Conservation (phyloP, 1,140 invertebrate species). For the Varroa destructor region DNA sequence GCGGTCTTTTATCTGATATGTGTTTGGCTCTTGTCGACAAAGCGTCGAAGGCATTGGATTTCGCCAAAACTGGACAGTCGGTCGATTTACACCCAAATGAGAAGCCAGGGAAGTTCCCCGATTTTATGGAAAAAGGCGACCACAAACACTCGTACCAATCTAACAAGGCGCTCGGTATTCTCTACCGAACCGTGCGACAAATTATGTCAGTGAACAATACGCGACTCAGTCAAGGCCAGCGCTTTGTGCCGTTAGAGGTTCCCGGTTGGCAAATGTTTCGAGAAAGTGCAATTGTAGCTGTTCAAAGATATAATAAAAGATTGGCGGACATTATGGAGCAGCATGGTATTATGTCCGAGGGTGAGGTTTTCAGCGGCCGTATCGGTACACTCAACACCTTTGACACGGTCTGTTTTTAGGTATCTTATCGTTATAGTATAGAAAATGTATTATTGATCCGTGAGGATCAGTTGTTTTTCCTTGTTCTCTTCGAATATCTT, state of each 20-base stretch:
- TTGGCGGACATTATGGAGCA: slow-evolving; percentile 35
- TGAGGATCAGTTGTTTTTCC: too few relatives aligned
- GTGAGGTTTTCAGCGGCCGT: slow-evolving; percentile 34
- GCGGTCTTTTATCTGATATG: slow-evolving; percentile 36
- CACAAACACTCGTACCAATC: slow-evolving; percentile 35
- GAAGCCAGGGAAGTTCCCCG: slow-evolving; percentile 36
- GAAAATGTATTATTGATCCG: too few relatives aligned
- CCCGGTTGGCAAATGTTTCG: slow-evolving; percentile 33
- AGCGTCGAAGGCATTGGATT: slow-evolving; percentile 36
- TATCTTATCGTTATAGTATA: too few relatives aligned
- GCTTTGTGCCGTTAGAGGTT: slow-evolving; percentile 32
- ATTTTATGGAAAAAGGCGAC: slow-evolving; percentile 37
- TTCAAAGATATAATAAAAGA: slow-evolving; percentile 33
- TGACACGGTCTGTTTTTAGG: not conserved
- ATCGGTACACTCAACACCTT: slow-evolving; percentile 31
- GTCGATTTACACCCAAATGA: slow-evolving; percentile 33
- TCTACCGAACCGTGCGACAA: slow-evolving; percentile 34
- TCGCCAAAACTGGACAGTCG: slow-evolving; percentile 37
- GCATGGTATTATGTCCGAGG: slow-evolving; percentile 36
- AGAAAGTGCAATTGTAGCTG: slow-evolving; percentile 29
- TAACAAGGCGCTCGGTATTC: slow-evolving; percentile 35
- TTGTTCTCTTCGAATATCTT: too few relatives aligned
- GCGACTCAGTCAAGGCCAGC: slow-evolving; percentile 24
- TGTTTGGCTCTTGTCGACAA: slow-evolving; percentile 37
- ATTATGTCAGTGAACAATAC: slow-evolving; percentile 27